Base-by-base conservation (phyloP, 2,113 vertebrate genomes). In the Elgaria multicarinata region DNA sequence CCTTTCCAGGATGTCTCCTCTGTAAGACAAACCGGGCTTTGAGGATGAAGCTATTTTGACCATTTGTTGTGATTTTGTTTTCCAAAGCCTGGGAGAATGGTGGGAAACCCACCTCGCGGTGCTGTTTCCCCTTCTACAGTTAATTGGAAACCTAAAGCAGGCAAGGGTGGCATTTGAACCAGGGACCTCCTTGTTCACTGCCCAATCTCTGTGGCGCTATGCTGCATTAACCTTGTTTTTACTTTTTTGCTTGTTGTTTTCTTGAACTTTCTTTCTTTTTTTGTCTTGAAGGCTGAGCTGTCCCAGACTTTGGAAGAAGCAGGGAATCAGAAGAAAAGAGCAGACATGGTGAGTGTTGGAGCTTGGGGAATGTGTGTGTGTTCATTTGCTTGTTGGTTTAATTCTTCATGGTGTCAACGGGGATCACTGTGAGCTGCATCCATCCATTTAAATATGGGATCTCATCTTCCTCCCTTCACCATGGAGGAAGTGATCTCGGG, bases 291-390 rank as follows among this genome's bases (percentile, higher is more conserved):
- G 98, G 96, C 79, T 87, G 98, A 99, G 94, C 95, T 99, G 72
- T 98, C 96, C 12, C 98, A 98, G 95, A 97, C 98, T 58, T 96
- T 98, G 89, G 98, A 99, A 92, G 98, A 99, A 90, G 96, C 96
- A 3, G 98, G 98, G 39, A 93, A 75, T 86, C 97, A 98, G 80
- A 99, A 98, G 91, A 96, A 99, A 82, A 98, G 98, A 95, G 97
- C 98, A 3, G 98, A 99, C 77, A 97, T 97, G 83, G 99, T 99
- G 89, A 97, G 98, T 96, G 50, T 87, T 84, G 4, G 31, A 20
- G 16, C 67, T 44, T 14, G 44, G 31, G 16, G 3, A 16, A 2
- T 62, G 16, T 50, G 46, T 50, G 46, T 50, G 46, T 50, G 46
- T 50, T 50, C 46, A 50, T 83, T 39, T 81, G 58, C 58, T 62